Evolutionary conservation across 1,140 invertebrate genomes (phyloP), one percentile per base, ranked within the genome.

Genomic region (Panagrolaimus sp.): DNA sequence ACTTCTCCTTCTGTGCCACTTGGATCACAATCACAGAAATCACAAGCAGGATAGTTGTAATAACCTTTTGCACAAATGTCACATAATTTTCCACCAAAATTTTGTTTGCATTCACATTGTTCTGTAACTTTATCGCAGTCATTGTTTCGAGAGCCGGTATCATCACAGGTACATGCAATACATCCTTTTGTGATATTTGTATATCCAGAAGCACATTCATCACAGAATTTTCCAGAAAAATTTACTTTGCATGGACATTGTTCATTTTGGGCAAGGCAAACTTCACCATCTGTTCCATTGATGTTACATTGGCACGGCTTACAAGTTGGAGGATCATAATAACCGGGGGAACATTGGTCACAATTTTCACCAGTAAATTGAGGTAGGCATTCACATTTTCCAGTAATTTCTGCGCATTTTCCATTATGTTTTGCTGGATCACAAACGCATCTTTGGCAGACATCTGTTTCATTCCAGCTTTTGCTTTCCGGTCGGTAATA

Each of bases 301-400:
- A 91, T 84, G 80, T 91, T 88, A 84, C 96, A 99, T 67, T 94
- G 91, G 83, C 96, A 99, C 1, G 91, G 91, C 71, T 90, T 88
- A 82, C 96, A 99, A 63, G 91, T 86, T 0, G 96, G 96, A 85
- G 92, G 96, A 69, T 90, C 92, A 83, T 91, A 97, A 85, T 95
- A 96, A 0, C 96, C 94, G 75, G 89, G 88, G 71, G 89, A 91
- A 81, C 92, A 95, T 8, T 88, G 87, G 75, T 93, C 89, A 78
- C 93, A 96, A 76, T 90, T 85, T 0, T 92, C 92, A 8, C 90
- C 86, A 28, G 88, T 88, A 81, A 89, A 96, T 79, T 93, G 90
- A 1, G 84, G 84, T n/a, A 89, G 87, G 78, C 94, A 96, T 83
- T 96, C 93, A 81, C 94, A 96, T 62, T 88, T 88, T 1, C 94